phyloP scores from a whole-genome alignment of 2,888 invertebrate genomes.

The Cryptocephalus primarius region DNA sequence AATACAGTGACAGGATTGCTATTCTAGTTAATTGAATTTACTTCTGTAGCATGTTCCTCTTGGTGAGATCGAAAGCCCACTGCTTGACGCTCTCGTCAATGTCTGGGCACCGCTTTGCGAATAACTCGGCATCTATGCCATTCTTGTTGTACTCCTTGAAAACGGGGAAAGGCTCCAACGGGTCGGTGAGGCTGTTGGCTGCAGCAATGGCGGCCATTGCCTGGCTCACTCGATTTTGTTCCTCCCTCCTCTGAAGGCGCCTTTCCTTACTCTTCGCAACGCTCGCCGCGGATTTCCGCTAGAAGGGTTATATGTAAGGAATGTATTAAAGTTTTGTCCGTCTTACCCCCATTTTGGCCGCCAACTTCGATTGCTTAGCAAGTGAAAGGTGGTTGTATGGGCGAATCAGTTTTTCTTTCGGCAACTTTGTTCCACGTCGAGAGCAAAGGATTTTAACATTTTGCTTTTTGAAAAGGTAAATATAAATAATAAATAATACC shows the following conservation, averaged over 20 bases:
- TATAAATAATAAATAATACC: too few relatives aligned
- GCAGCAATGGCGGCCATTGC: conserved; percentile 49
- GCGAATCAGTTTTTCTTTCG: too few relatives aligned
- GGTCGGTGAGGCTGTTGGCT: conserved; percentile 48
- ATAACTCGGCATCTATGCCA: conserved; percentile 48
- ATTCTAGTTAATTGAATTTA: conserved; percentile 37
- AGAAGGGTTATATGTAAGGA: conserved; percentile 9
- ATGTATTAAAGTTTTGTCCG: not conserved
- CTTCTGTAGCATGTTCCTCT: conserved; percentile 67
- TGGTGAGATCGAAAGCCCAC: conserved; percentile 66
- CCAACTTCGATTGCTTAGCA: too few relatives aligned
- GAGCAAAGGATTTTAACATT: too few relatives aligned
- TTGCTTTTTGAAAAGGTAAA: too few relatives aligned
- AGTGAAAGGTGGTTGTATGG: too few relatives aligned
- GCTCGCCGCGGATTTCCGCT: conserved; percentile 44
- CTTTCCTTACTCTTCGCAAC: conserved; percentile 50
- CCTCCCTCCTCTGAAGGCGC: conserved; percentile 48
- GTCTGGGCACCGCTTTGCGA: conserved; percentile 46
- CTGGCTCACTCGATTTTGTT: conserved; percentile 47
- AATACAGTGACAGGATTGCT: not conserved
- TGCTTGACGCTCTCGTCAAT: conserved; percentile 46
- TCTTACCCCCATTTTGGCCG: conserved; percentile 5
- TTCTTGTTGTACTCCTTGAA: conserved; percentile 52
- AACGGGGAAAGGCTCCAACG: conserved; percentile 48
- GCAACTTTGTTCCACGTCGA: too few relatives aligned